These are phyloP conservation scores for Rhabdomys pumilio DNA, from an alignment of 2,797 vertebrate genomes.

Conservation along the genomic window DNA sequence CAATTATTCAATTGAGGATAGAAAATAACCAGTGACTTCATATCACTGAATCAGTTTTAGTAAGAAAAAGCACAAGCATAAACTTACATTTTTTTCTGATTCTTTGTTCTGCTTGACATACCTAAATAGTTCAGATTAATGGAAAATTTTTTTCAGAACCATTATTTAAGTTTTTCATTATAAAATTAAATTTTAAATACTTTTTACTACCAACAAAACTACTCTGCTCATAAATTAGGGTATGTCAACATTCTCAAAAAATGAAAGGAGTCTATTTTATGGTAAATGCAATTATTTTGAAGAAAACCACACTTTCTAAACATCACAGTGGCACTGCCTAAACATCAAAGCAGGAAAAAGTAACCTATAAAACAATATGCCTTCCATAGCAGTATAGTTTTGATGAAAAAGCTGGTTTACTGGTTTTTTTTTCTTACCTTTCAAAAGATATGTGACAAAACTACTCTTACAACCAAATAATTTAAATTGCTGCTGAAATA, in stretches of 20 bases:
- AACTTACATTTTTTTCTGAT: neutral
- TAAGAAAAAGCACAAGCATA: neutral
- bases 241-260: neutral
- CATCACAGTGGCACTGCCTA: neutral
- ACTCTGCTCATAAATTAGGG: neutral
- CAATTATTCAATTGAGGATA: neutral
- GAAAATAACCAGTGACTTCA: neutral
- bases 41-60: neutral
- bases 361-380: constrained; percentile 70
- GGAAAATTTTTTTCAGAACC: neutral
- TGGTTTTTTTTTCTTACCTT: constrained; percentile 67
- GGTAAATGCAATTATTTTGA: constrained; percentile 47
- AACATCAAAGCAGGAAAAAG: constrained; percentile 20
- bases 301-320: neutral
- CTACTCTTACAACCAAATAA: constrained; percentile 66
- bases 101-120: neutral
- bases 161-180: neutral
- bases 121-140: neutral
- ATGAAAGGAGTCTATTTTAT: neutral
- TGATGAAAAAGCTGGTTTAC: constrained; percentile 69
- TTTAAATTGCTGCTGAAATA: constrained; percentile 29
- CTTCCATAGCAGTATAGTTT: constrained; percentile 61
- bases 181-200: constrained; percentile 17
- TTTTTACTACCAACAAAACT: neutral
- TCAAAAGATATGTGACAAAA: constrained; percentile 75